Evolutionary conservation across 2,113 vertebrate species (phyloP).

Genomic region (Sylvia atricapilla): DNA sequence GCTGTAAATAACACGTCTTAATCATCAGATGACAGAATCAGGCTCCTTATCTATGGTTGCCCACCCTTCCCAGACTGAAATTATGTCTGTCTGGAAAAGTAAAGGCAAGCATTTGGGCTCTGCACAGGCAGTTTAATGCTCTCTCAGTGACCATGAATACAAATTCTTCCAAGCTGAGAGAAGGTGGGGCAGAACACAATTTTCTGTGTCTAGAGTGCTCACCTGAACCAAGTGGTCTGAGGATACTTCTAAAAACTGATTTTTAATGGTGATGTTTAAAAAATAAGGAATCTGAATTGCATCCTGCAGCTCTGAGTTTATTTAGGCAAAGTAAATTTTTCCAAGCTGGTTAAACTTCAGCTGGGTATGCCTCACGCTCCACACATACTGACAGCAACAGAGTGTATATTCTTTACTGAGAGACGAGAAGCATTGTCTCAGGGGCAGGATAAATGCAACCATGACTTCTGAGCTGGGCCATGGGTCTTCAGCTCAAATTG

Average conservation of each 20-base stretch:
- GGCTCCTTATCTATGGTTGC: neutral
- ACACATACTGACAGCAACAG: neutral
- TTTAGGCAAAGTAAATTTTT: neutral
- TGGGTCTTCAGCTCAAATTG: neutral
- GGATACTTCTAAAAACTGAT: neutral
- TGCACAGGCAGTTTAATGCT: fast-evolving
- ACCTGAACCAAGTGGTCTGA: neutral
- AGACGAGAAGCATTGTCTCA: neutral
- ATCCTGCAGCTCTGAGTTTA: neutral
- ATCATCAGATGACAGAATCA: neutral
- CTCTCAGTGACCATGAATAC: neutral
- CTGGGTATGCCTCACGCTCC: neutral
- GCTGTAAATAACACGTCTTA: neutral
- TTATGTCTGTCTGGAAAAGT: neutral
- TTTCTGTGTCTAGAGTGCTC: neutral
- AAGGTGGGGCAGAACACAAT: neutral
- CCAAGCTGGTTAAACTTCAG: neutral
- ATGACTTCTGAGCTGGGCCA: fast-evolving
- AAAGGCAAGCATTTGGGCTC: neutral
- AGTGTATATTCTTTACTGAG: neutral
- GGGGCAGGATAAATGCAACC: neutral
- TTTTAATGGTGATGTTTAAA: neutral
- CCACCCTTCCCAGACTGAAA: neutral
- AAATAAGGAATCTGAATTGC: neutral
- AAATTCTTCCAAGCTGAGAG: neutral